Conservation (phyloP, 2,797 vertebrate genomes). For the Paramormyrops hopkinsi region DNA sequence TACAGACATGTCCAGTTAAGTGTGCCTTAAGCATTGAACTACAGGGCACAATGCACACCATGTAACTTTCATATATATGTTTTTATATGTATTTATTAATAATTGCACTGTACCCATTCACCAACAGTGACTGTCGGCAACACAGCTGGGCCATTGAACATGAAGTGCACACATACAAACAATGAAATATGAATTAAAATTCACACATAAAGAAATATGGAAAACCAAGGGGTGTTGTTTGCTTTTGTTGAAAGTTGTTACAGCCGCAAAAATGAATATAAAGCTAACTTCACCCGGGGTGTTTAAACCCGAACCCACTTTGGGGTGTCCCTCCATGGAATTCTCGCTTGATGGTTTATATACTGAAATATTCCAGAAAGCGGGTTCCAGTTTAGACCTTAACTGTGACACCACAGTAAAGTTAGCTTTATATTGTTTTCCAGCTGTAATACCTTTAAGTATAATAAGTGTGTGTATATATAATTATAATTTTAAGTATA, state of each 20-base stretch:
- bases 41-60: background rate
- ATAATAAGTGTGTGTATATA: too few relatives aligned
- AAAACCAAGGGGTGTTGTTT: background rate
- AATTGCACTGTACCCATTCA: background rate
- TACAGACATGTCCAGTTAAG: background rate
- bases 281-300: background rate
- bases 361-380: background rate
- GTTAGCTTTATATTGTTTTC: background rate
- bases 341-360: background rate
- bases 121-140: background rate
- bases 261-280: background rate
- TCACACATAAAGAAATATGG: background rate
- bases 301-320: background rate
- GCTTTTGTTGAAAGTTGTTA: background rate
- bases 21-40: background rate
- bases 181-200: too few relatives aligned
- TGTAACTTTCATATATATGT: background rate
- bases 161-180: background rate
- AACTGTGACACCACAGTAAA: too few relatives aligned
- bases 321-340: background rate
- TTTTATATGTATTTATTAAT: background rate
- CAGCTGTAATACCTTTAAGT: background rate
- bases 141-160: background rate
- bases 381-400: background rate
- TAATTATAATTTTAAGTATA: background rate